Percentiles rank a stretch among this genome's conserved stretches.
phyloP scores from a whole-genome alignment of 1,140 invertebrate species.

The Conopomorpha cramerella region DNA sequence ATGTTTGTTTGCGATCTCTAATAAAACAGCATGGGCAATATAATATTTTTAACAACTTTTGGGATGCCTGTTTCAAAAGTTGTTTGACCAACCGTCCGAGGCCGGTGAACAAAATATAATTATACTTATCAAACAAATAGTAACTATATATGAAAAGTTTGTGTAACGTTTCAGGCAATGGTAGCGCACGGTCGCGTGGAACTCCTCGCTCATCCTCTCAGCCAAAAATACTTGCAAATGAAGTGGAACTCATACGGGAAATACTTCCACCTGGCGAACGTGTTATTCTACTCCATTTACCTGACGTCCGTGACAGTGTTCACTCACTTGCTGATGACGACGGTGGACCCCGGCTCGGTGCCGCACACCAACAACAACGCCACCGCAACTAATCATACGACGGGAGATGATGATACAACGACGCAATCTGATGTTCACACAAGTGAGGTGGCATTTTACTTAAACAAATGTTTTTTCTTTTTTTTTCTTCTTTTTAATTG shows the following conservation, averaged over 20 bases:
- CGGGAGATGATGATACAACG: neutral
- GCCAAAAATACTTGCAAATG: constrained; percentile 84
- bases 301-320: constrained; percentile 75
- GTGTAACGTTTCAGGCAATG: constrained; percentile 69
- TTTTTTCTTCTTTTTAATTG: too few species aligned
- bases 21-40: too few species aligned
- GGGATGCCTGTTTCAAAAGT: too few species aligned
- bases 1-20: too few species aligned
- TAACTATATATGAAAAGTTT: constrained; percentile 2
- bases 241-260: constrained; percentile 89
- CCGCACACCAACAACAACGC: constrained; percentile 66
- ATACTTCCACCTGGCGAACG: constrained; percentile 78
- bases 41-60: too few species aligned
- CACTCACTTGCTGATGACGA: constrained; percentile 65
- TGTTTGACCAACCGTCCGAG: too few species aligned
- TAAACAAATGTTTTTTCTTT: too few species aligned
- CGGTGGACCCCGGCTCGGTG: constrained; percentile 25
- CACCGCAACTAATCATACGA: neutral
- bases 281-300: constrained; percentile 77
- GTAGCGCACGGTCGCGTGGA: constrained; percentile 79
- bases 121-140: neutral
- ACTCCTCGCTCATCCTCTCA: constrained; percentile 78
- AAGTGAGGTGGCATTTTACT: constrained; percentile 72
- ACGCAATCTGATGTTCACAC: constrained; percentile 65
- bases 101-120: too few species aligned